Percentiles rank a stretch among this genome's conserved stretches.
phyloP scores from a whole-genome alignment of 1,140 invertebrate species.

The Teleogryllus occipitalis region DNA sequence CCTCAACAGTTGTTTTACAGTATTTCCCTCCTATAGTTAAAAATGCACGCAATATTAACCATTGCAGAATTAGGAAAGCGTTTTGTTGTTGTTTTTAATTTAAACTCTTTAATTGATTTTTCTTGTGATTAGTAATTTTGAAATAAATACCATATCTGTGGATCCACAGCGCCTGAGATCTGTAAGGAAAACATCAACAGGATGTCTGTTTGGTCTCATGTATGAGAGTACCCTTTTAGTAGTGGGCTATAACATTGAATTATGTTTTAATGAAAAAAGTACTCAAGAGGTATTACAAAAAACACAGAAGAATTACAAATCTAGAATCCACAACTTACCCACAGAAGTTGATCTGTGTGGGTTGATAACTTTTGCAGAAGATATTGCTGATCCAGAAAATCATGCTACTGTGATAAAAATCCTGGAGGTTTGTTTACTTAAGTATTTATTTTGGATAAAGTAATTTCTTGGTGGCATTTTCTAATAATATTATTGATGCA shows the following conservation, averaged over 20 bases:
- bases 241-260: background rate
- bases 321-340: background rate
- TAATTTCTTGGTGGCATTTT: no score
- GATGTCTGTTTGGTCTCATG: background rate
- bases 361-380: background rate
- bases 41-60: no score
- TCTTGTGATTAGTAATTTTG: no score
- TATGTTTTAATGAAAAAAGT: background rate
- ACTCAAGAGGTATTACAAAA: background rate
- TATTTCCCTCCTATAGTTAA: no score
- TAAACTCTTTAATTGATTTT: no score
- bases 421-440: background rate
- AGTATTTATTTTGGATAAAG: background rate
- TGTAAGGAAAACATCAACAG: background rate
- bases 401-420: background rate
- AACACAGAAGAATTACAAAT: background rate
- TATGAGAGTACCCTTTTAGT: background rate
- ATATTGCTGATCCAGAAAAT: background rate
- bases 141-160: no score
- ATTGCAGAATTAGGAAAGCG: no score
- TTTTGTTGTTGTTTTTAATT: no score
- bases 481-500: slow-evolving; percentile 31
- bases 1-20: no score
- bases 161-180: background rate
- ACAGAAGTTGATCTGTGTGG: background rate